These are phyloP conservation scores for Caretta caretta DNA, from an alignment of 2,113 vertebrate genomes.

Conservation along the genomic window DNA sequence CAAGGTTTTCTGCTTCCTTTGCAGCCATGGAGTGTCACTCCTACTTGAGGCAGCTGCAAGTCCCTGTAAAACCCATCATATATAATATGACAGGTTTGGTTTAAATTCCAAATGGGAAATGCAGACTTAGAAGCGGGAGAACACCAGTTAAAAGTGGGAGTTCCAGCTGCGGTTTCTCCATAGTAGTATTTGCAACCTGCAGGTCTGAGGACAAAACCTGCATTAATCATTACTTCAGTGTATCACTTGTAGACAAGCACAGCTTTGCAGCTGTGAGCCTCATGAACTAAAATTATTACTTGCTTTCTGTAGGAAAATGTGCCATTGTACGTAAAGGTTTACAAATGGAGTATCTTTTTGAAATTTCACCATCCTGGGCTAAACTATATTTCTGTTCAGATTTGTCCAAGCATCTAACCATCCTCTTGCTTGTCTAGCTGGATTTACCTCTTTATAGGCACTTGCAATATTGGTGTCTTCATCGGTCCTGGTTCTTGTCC, in stretches of 20 bases:
- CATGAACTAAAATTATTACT: not conserved
- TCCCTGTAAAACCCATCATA: not conserved
- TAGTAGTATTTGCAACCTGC: not conserved
- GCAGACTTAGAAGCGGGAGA: not conserved
- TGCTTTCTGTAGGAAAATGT: fast-evolving
- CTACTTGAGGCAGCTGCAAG: not conserved
- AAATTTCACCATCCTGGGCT: not conserved
- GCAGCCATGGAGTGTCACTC: not conserved
- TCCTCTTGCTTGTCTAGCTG: not conserved
- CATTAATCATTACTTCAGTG: not conserved
- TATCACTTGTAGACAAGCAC: not conserved
- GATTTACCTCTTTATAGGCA: not conserved
- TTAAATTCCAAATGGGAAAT: not conserved
- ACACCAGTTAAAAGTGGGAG: fast-evolving
- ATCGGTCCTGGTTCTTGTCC: too few relatives aligned
- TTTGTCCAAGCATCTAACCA: not conserved
- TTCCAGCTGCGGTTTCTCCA: fast-evolving
- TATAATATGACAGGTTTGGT: not conserved
- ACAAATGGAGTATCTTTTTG: not conserved
- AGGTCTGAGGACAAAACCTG: not conserved
- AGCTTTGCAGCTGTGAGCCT: not conserved
- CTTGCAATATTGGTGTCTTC: not conserved
- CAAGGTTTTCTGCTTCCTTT: not conserved
- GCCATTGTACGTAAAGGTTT: not conserved
- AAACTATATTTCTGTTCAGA: not conserved